phyloP scores from a whole-genome alignment of 2,888 invertebrate genomes.

The Stenolophus ochropezus region DNA sequence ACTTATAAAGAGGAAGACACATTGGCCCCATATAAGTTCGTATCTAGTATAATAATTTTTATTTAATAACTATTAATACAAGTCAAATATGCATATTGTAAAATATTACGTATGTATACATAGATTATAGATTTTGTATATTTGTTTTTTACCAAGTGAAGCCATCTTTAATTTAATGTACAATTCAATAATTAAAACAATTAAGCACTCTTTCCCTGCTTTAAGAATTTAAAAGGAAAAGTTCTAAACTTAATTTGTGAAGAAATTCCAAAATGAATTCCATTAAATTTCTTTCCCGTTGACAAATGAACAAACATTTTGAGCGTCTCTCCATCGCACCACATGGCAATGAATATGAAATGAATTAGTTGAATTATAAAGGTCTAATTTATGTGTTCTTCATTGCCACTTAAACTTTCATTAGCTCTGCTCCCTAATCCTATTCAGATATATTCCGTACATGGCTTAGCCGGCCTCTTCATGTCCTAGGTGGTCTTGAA shows the following conservation, averaged over 20 bases:
- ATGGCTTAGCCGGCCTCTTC: neutral
- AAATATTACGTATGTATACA: too few species aligned
- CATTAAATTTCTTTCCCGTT: constrained; percentile 30
- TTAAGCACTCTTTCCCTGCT: neutral
- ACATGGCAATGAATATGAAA: constrained; percentile 46
- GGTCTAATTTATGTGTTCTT: constrained; percentile 50
- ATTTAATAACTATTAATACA: too few species aligned
- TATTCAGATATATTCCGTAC: constrained; percentile 38
- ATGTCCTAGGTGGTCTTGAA: constrained; percentile 9
- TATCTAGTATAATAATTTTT: too few species aligned
- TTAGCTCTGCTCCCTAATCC: constrained; percentile 41
- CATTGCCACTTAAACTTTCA: constrained; percentile 44
- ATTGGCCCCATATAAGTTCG: too few species aligned
- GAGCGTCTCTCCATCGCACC: constrained; percentile 4
- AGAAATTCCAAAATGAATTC: constrained; percentile 12
- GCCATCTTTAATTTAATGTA: neutral
- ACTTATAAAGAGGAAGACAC: too few species aligned
- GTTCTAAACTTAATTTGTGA: neutral
- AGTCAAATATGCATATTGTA: too few species aligned
- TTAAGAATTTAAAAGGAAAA: neutral
- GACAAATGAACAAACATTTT: constrained; percentile 40
- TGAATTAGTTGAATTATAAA: constrained; percentile 43
- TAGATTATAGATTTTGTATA: too few species aligned
- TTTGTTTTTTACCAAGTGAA: too few species aligned
- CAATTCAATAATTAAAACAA: neutral